Percentiles rank a stretch among this genome's conserved stretches.
These are phyloP conservation scores for Mythimna lalbum DNA, from an alignment of 2,888 invertebrate species.

Conservation along the genomic window DNA sequence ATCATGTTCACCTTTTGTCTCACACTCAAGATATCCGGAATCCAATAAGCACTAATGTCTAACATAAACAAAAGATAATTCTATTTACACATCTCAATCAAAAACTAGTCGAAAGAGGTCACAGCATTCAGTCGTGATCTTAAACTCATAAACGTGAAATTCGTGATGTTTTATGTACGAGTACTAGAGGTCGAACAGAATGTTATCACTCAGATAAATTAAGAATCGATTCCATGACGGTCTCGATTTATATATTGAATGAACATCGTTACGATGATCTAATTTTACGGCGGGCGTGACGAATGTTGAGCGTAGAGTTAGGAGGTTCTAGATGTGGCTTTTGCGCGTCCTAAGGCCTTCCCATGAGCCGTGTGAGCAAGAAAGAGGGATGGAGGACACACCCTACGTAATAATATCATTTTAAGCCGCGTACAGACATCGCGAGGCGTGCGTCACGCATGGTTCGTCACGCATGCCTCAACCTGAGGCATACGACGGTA, in stretches of 20 bases:
- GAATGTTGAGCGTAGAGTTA: conserved; percentile 48
- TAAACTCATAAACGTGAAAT: conserved; percentile 55
- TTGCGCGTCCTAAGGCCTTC: not conserved
- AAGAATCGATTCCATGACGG: conserved; percentile 75
- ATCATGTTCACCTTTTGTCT: conserved; percentile 22
- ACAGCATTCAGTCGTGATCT: conserved; percentile 69
- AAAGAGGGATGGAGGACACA: too few species aligned
- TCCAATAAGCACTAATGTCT: conserved; percentile 16
- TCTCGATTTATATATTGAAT: conserved; percentile 76
- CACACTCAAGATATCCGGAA: conserved; percentile 10
- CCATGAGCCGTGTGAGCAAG: too few species aligned
- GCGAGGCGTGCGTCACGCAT: too few species aligned
- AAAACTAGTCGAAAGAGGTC: conserved; percentile 64
- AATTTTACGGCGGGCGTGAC: conserved; percentile 78
- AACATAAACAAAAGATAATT: conserved; percentile 52
- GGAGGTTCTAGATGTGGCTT: conserved; percentile 35
- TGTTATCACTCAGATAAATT: conserved; percentile 79
- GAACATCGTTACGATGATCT: conserved; percentile 78
- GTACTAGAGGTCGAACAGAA: conserved; percentile 71
- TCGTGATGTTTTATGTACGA: conserved; percentile 73
- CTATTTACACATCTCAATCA: conserved; percentile 59
- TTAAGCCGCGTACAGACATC: too few species aligned
- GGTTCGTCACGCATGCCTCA: too few species aligned
- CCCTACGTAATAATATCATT: too few species aligned
- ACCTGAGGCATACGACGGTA: too few species aligned